Evolutionary conservation across 2,113 vertebrate genomes (phyloP).

Genomic region (Cepphus grylle): DNA sequence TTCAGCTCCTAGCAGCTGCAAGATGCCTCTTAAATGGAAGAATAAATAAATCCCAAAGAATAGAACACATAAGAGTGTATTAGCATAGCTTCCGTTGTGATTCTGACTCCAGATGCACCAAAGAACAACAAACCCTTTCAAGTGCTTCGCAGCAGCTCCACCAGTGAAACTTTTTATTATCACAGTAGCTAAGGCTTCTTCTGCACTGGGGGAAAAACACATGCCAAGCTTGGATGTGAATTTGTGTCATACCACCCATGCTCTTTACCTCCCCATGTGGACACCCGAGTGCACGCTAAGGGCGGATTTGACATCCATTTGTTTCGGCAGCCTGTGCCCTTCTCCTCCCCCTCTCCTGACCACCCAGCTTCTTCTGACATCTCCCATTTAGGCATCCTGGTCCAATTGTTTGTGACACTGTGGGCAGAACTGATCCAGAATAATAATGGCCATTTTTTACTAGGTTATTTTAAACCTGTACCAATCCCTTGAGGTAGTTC

Average conservation of each 20-base stretch:
- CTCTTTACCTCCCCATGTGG: background rate
- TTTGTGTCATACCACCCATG: background rate
- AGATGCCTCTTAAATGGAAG: background rate
- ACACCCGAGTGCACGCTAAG: fast-evolving
- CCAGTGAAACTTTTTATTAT: background rate
- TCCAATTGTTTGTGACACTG: background rate
- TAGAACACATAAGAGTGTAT: background rate
- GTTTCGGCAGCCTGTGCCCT: background rate
- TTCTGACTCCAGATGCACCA: background rate
- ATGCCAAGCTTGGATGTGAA: background rate
- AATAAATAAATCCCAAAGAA: slow-evolving; percentile 9
- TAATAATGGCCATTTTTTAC: background rate
- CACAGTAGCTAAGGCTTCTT: background rate
- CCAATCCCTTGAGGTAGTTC: background rate
- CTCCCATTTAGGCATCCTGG: background rate
- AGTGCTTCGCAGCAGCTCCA: background rate
- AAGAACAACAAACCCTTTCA: background rate
- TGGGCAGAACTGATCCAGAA: background rate
- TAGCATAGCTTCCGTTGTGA: background rate
- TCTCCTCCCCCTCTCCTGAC: background rate
- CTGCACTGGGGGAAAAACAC: background rate
- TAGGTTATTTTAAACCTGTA: background rate
- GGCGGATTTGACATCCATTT: background rate
- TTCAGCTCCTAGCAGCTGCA: background rate
- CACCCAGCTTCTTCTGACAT: background rate